phyloP scores from a whole-genome alignment of 2,113 vertebrate genomes.

The Hippoglossus stenolepis region DNA sequence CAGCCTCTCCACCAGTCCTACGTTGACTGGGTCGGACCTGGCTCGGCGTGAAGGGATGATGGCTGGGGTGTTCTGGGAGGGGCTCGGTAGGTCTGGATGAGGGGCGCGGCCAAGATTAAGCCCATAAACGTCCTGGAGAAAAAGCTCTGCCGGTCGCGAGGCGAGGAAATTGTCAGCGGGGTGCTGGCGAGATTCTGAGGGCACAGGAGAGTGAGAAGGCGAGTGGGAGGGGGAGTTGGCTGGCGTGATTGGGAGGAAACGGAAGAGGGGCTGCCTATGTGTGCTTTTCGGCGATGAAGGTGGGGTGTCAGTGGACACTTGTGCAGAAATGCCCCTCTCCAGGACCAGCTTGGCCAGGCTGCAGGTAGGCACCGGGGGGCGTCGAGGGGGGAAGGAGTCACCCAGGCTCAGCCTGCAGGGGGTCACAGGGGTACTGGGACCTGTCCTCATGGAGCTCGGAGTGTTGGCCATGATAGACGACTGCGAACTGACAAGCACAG shows the following conservation, averaged over 20 bases:
- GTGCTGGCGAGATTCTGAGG: constrained; percentile 81
- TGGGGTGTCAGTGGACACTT: constrained; percentile 81
- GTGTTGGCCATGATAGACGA: constrained; percentile 77
- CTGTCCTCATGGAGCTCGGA: constrained; percentile 83
- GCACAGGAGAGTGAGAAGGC: constrained; percentile 79
- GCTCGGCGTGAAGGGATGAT: constrained; percentile 12
- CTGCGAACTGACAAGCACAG: constrained; percentile 52
- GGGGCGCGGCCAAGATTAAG: constrained; percentile 82
- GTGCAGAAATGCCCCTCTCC: constrained; percentile 93
- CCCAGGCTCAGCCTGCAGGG: constrained; percentile 89
- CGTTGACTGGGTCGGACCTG: constrained; percentile 67
- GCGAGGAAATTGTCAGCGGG: constrained; percentile 92
- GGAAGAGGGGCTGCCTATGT: constrained; percentile 49
- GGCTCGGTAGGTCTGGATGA: constrained; percentile 78
- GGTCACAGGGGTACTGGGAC: constrained; percentile 84
- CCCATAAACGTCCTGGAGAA: constrained; percentile 94
- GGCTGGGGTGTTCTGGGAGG: constrained; percentile 43
- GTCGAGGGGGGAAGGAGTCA: constrained; percentile 86
- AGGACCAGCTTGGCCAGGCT: constrained; percentile 91
- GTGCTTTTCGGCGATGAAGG: constrained; percentile 65
- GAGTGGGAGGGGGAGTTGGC: constrained; percentile 78
- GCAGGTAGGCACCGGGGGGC: constrained; percentile 79
- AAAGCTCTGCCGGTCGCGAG: constrained; percentile 94
- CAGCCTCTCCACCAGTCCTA: constrained; percentile 90
- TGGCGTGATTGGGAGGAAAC: constrained; percentile 72